phyloP scores from a whole-genome alignment of 2,888 invertebrate genomes.

The Athalia rosae region DNA sequence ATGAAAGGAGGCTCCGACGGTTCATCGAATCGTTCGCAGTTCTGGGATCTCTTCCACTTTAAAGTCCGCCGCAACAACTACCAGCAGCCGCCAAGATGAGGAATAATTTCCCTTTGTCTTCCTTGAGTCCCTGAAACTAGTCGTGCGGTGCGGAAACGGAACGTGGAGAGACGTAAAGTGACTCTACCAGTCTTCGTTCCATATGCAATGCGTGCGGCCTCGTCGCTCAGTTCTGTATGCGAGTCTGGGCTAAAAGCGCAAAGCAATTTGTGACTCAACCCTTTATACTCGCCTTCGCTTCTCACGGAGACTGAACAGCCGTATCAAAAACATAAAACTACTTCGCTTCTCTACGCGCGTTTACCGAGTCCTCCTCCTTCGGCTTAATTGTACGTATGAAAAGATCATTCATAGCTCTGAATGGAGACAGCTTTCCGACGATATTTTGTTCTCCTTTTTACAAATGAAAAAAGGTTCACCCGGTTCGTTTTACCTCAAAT shows the following conservation, averaged over 20 bases:
- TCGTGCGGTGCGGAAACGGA: slow-evolving; percentile 1
- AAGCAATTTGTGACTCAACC: slow-evolving; percentile 34
- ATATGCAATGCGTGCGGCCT: slow-evolving; percentile 21
- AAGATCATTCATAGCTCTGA: no score
- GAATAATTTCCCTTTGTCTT: slow-evolving; percentile 37
- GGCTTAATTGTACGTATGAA: no score
- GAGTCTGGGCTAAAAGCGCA: slow-evolving; percentile 13
- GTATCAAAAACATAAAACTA: no score
- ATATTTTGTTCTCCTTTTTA: no score
- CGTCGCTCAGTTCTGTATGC: background rate
- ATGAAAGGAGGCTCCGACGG: slow-evolving; percentile 4
- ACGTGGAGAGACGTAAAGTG: slow-evolving; percentile 14
- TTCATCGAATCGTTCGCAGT: background rate
- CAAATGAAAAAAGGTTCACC: no score
- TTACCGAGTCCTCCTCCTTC: no score
- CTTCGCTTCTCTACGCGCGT: background rate
- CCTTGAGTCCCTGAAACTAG: background rate
- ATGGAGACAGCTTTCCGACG: no score
- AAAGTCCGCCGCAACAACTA: background rate
- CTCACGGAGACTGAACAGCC: background rate
- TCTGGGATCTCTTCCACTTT: background rate
- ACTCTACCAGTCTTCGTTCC: slow-evolving; percentile 25
- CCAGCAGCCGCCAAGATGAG: slow-evolving; percentile 6
- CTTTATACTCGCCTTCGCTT: slow-evolving; percentile 25
- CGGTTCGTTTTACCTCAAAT: background rate